Evolutionary conservation across 2,113 vertebrate species (phyloP), one percentile per base, ranked within the genome.

Genomic region (Nanorana parkeri): DNA sequence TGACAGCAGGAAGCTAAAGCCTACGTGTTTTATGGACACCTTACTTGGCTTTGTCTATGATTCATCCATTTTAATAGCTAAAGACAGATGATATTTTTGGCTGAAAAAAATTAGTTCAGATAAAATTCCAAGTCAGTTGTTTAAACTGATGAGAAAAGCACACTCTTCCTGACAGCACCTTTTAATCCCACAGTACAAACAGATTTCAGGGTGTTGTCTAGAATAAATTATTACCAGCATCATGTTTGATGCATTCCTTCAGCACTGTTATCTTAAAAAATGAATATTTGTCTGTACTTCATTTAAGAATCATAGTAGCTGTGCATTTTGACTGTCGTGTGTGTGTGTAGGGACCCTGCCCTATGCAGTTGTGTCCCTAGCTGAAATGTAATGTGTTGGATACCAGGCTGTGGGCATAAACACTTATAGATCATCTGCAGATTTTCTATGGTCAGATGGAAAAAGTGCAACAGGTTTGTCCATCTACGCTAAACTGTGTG

Each of bases 1-100:
- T 16, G 24, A 63, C 60, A 63, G 24, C 21, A 63, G 21, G 60
- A 26, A 24, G 24, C 21, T 23, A 23, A 24, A 63, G 3, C 23
- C 60, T 63, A 23, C 3, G 10, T 16, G 60, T 63, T 24, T 24
- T 21, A 10, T n/a, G 20, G 6, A 54, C 13, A 36, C 28, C 11
- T 36, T 7, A 5, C 55, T 41, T 41, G 21, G 52, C 72, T 75
- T 75, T 78, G 26, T 55, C 5, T 77, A 64, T 66, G 64, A 65
- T 55, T 78, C 63, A 78, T 65, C 47, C 67, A 29, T 29, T 78
- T 52, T 78, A 28, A 67, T 78, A 26, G 2, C 17, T 23, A 36
- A 55, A 66, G 76, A 78, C 76, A 78, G 76, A 78, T 55, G 76
- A 78, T 78, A 78, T 78, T 55, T 78, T 67, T 67, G 55, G 28